Percentiles rank a stretch among this genome's conserved stretches.
Evolutionary conservation across 2,888 invertebrate species (phyloP).

Genomic region (Pseudococcus jackbeardsleyi): DNA sequence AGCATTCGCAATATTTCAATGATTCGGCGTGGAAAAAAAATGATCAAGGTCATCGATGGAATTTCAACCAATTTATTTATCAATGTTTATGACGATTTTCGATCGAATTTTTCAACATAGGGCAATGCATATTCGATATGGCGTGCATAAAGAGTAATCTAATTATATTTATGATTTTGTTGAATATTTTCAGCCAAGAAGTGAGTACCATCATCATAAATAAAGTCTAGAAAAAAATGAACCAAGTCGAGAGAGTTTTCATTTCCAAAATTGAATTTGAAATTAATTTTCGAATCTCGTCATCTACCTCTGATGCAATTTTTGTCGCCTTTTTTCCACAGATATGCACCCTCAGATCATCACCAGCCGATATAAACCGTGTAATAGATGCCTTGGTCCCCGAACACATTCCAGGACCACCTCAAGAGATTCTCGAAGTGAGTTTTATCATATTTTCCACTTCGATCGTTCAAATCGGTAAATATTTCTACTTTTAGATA

Average conservation of each 20-base stretch:
- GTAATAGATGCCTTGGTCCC: conserved; percentile 2
- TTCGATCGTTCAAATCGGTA: neutral
- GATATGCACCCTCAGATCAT: neutral
- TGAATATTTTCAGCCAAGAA: neutral
- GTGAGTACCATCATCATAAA: neutral
- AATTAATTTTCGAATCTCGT: neutral
- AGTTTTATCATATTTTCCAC: neutral
- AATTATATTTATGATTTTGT: neutral
- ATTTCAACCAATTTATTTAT: neutral
- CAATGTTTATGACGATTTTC: neutral
- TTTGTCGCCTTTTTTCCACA: neutral
- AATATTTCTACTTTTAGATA: neutral
- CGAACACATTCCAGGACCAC: neutral
- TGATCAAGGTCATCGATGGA: neutral
- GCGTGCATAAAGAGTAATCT: neutral
- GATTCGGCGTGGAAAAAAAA: neutral
- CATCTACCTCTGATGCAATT: neutral
- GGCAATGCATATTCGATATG: neutral
- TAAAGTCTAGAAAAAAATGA: neutral
- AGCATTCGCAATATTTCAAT: neutral
- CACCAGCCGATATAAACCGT: neutral
- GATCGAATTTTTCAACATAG: neutral
- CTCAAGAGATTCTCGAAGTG: conserved; percentile 20
- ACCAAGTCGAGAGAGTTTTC: neutral
- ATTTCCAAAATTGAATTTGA: neutral